Percentiles rank a stretch among this genome's conserved stretches.
phyloP scores from a whole-genome alignment of 2,113 vertebrate species.

The Manacus vitellinus region DNA sequence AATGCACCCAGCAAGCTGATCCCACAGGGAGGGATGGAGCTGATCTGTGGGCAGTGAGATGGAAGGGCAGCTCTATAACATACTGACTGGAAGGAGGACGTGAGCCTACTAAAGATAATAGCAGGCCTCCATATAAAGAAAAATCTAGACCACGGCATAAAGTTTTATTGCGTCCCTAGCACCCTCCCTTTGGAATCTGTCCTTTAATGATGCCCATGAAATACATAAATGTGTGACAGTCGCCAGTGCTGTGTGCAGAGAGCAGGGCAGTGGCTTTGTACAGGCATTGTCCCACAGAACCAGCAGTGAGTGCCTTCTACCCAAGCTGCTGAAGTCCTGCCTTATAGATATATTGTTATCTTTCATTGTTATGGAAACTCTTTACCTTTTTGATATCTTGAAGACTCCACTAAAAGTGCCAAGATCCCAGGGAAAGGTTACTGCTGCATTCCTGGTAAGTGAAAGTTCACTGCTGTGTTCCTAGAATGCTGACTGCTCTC shows the following conservation, averaged over 20 bases:
- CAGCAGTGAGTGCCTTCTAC: not conserved
- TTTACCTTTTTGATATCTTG: not conserved
- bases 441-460: not conserved
- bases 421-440: not conserved
- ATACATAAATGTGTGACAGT: not conserved
- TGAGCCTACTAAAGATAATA: not conserved
- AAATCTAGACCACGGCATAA: not conserved
- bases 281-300: not conserved
- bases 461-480: not conserved
- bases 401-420: not conserved
- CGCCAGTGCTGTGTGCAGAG: not conserved
- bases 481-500: not conserved
- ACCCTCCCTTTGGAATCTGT: not conserved
- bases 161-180: not conserved
- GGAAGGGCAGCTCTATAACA: not conserved
- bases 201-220: not conserved
- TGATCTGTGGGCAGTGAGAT: not conserved
- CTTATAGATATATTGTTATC: not conserved
- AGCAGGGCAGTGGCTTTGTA: not conserved
- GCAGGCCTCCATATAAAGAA: not conserved
- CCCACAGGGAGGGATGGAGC: not conserved
- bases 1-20: not conserved
- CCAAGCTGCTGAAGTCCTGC: not conserved
- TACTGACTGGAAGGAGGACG: accelerated
- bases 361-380: not conserved